phyloP scores from a whole-genome alignment of 2,113 vertebrate species.

The Odocoileus hemionus region DNA sequence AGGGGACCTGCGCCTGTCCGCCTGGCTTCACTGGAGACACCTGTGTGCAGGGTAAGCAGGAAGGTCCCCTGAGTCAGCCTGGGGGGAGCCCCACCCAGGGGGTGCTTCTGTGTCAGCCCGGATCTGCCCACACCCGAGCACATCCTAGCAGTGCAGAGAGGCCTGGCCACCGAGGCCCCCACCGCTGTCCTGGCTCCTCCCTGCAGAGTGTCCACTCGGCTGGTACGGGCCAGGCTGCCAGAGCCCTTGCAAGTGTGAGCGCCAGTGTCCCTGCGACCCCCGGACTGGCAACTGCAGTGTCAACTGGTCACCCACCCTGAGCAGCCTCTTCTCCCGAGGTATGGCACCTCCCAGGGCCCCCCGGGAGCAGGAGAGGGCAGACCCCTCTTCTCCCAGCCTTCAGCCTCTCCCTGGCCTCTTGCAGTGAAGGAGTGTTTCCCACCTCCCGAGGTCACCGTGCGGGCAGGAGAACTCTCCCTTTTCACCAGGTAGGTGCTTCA shows the following conservation, averaged over 20 bases:
- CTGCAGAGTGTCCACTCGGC: slow-evolving; percentile 86
- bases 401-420: slow-evolving; percentile 51
- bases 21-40: slow-evolving; percentile 81
- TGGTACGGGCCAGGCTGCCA: slow-evolving; percentile 85
- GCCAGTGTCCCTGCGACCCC: slow-evolving; percentile 86
- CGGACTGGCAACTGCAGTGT: slow-evolving; percentile 87
- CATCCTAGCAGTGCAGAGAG: not conserved
- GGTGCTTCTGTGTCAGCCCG: not conserved
- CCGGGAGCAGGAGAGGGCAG: not conserved
- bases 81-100: not conserved
- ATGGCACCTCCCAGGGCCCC: not conserved
- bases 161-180: not conserved
- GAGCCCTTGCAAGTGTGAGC: slow-evolving; percentile 82
- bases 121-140: not conserved
- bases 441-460: slow-evolving; percentile 65
- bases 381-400: not conserved
- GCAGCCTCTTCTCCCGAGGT: slow-evolving; percentile 84
- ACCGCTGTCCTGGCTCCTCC: not conserved
- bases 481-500: slow-evolving; percentile 84
- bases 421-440: slow-evolving; percentile 85
- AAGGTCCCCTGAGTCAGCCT: not conserved
- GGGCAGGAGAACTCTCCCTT: slow-evolving; percentile 62
- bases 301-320: slow-evolving; percentile 50
- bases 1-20: slow-evolving; percentile 82
- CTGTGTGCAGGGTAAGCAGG: slow-evolving; percentile 82